Percentiles rank a stretch among this genome's conserved stretches.
These are phyloP conservation scores for Ancistrus triradiatus DNA, from an alignment of 2,113 vertebrate species.

Conservation along the genomic window DNA sequence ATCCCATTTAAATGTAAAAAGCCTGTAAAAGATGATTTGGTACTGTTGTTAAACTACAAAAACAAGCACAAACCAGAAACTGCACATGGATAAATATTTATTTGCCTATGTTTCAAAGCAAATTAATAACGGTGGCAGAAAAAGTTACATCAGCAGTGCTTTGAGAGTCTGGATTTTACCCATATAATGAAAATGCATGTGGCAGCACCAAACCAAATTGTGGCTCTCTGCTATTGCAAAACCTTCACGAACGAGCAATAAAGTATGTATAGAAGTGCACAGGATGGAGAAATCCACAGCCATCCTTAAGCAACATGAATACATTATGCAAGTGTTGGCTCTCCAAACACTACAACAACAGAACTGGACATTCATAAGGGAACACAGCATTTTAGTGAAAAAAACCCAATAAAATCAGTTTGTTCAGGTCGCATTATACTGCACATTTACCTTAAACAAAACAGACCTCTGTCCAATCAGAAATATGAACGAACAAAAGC, in stretches of 20 bases:
- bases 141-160: constrained; percentile 35
- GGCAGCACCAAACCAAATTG: constrained; percentile 2
- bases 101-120: constrained; percentile 31
- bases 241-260: no score
- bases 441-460: background rate
- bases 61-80: background rate
- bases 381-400: background rate
- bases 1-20: no score
- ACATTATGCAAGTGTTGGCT: no score
- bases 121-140: constrained; percentile 20
- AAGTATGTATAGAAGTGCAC: no score
- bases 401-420: no score
- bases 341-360: background rate
- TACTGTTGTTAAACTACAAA: background rate
- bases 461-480: background rate
- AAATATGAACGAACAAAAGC: background rate
- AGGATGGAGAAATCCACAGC: no score
- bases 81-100: constrained; percentile 27
- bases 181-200: constrained; percentile 6
- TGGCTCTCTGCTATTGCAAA: background rate
- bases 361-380: background rate
- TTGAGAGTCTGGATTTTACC: constrained; percentile 21
- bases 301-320: no score
- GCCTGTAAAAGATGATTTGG: background rate
- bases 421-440: background rate